Evolutionary conservation across 2,888 invertebrate species (phyloP).

Genomic region (Perizoma affinitatum): DNA sequence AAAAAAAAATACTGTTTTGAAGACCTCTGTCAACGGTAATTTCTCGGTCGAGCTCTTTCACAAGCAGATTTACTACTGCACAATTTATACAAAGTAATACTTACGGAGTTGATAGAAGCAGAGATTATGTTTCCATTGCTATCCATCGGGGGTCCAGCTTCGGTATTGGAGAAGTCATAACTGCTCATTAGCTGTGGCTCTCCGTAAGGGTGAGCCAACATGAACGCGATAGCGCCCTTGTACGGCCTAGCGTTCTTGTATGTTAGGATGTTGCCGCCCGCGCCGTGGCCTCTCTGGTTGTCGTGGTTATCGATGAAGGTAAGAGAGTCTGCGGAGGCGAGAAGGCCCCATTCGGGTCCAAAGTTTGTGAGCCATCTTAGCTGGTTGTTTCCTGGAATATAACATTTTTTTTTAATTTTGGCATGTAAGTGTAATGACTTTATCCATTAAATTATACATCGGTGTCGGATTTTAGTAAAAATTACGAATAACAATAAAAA

Average conservation of each 20-base stretch:
- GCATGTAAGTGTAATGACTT: too few relatives aligned
- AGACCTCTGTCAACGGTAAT: too few relatives aligned
- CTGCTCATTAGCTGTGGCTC: conserved; percentile 94
- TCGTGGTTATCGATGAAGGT: conserved; percentile 96
- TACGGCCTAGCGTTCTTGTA: conserved; percentile 87
- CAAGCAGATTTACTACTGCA: too few relatives aligned
- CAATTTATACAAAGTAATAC: conserved; percentile 46
- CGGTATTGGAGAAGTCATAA: conserved; percentile 86
- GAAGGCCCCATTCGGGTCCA: conserved; percentile 87
- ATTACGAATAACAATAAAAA: too few relatives aligned
- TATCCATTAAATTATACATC: too few relatives aligned
- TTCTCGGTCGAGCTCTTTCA: too few relatives aligned
- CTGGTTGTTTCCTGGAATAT: conserved; percentile 77
- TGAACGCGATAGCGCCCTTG: conserved; percentile 93
- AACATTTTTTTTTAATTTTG: too few relatives aligned
- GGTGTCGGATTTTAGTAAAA: too few relatives aligned
- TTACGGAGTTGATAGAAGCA: conserved; percentile 85
- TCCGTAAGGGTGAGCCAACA: conserved; percentile 93
- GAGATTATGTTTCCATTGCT: conserved; percentile 85
- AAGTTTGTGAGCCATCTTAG: conserved; percentile 86
- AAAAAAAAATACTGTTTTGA: too few relatives aligned
- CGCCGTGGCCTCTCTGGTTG: conserved; percentile 91
- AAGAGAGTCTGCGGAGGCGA: conserved; percentile 85
- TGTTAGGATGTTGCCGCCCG: conserved; percentile 85
- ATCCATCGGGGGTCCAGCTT: conserved; percentile 89